Base-by-base conservation (phyloP, 1,140 invertebrate species). In the Bombyx mandarina region DNA sequence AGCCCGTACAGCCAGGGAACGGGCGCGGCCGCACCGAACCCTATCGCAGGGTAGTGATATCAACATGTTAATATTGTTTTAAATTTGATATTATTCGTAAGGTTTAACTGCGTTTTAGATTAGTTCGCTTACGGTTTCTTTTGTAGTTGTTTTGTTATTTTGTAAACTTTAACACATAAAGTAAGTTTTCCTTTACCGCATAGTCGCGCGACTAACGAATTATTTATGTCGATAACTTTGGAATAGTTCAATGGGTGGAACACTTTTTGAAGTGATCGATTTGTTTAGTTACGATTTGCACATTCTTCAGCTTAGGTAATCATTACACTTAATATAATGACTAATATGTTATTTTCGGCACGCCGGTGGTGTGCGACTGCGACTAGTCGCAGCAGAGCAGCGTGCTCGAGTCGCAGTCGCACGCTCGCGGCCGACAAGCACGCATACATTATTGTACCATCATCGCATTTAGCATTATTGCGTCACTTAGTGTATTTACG, bases 91-190 rank as follows among this genome's bases (percentile, higher is more conserved):
- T 81, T 80, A 82, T 71, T 72, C 63, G 65, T 82, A 81, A 79
- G 73, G 76, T 62, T 77, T 78, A 69, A 79, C 58, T 72, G 65
- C 60, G 63, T 64, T 69, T 65, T 81, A 79, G 77, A 69, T 79
- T 79, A 84, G 75, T 67, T 75, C 66, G 79, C 81, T 86, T 84
- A 82, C 69, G 73, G 73, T 77, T 81, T 75, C 71, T 78, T 74
- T 83, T 35, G 72, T 70, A 79, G 70, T 71, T 77, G 70, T 74
- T 75, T 83, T 86, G 79, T 86, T 86, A 82, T 75, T 73, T 71
- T 82, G 78, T 85, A 84, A 80, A 83, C 75, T 79, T 82, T 82
- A 83, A 84, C 80, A 78, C 67, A 73, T 69, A 66, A 71, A 69
- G 26, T 35, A 35, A 35, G 26, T 35, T 35, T 35, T 35, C 69